Conservation (phyloP, 1,140 invertebrate species). For the Drosophila sechellia region DNA sequence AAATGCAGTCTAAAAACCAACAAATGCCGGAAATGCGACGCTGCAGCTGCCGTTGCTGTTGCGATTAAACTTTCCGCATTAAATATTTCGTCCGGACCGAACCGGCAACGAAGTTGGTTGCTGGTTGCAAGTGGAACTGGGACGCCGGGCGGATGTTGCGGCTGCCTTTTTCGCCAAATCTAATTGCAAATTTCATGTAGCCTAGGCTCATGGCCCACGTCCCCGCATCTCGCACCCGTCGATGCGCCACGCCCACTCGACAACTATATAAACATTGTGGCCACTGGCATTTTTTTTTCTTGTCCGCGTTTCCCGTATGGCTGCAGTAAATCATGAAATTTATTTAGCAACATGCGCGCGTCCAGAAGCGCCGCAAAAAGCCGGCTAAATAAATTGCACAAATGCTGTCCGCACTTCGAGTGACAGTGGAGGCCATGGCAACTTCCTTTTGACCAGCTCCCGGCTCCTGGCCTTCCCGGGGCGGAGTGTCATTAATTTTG, state of each 20-base stretch:
- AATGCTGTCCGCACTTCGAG: slow-evolving; percentile 61
- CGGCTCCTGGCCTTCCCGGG: slow-evolving; percentile 1
- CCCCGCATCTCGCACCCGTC: slow-evolving; percentile 24
- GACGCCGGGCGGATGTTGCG: slow-evolving; percentile 56
- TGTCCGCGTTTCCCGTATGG: slow-evolving; percentile 49
- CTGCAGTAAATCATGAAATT: slow-evolving; percentile 75
- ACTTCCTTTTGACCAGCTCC: slow-evolving; percentile 15
- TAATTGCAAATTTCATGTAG: slow-evolving; percentile 81
- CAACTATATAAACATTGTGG: slow-evolving; percentile 65
- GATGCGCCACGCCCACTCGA: slow-evolving; percentile 46
- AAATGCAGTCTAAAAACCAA: slow-evolving; percentile 75
- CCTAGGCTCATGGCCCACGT: slow-evolving; percentile 34
- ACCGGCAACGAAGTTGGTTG: slow-evolving; percentile 15
- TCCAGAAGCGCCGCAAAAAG: slow-evolving; percentile 35
- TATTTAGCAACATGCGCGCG: slow-evolving; percentile 61
- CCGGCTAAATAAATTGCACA: slow-evolving; percentile 66
- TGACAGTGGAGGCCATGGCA: slow-evolving; percentile 31
- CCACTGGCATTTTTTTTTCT: slow-evolving; percentile 45
- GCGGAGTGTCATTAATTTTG: slow-evolving; percentile 66
- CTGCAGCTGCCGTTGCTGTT: slow-evolving; percentile 43
- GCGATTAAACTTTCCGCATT: slow-evolving; percentile 79
- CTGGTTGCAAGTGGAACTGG: slow-evolving; percentile 16
- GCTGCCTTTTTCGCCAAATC: slow-evolving; percentile 73
- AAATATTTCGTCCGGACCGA: slow-evolving; percentile 53
- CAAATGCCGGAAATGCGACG: slow-evolving; percentile 74